Evolutionary conservation across 2,113 vertebrate genomes (phyloP).

Genomic region (Archocentrus centrarchus): DNA sequence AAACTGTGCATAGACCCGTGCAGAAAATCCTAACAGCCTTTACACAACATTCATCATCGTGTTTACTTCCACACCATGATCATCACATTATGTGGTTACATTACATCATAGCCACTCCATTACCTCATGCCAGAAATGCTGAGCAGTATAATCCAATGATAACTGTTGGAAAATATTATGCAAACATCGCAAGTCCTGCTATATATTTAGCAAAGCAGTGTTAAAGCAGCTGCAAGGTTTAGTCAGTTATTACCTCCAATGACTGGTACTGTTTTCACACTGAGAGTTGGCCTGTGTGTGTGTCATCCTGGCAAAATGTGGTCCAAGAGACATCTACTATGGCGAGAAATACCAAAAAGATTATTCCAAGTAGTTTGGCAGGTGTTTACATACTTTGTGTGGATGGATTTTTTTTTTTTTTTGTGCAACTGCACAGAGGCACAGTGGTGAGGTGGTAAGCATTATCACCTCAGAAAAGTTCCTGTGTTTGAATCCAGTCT

Average conservation of each 20-base stretch:
- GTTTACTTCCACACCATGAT: constrained; percentile 39
- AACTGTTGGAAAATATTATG: constrained; percentile 1
- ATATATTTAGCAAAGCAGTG: background rate
- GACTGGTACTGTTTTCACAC: background rate
- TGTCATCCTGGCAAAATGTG: background rate
- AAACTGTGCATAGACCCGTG: background rate
- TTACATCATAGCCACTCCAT: constrained; percentile 46
- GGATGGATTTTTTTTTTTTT: background rate
- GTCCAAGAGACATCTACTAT: background rate
- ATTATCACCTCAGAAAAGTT: background rate
- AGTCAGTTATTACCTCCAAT: background rate
- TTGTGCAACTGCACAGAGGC: too few relatives aligned
- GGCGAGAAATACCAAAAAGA: background rate
- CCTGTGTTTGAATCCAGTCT: background rate
- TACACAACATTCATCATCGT: constrained; percentile 26
- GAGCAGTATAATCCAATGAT: constrained; percentile 52
- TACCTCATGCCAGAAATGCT: constrained; percentile 47
- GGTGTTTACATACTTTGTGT: background rate
- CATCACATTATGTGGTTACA: constrained; percentile 57
- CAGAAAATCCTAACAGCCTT: constrained; percentile 12
- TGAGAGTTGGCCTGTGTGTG: background rate
- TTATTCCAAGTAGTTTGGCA: background rate
- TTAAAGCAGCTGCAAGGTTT: background rate
- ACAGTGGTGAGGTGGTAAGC: background rate
- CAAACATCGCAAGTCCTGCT: constrained; percentile 8